phyloP scores from a whole-genome alignment of 2,888 invertebrate genomes.

The Drosophila prolongata region DNA sequence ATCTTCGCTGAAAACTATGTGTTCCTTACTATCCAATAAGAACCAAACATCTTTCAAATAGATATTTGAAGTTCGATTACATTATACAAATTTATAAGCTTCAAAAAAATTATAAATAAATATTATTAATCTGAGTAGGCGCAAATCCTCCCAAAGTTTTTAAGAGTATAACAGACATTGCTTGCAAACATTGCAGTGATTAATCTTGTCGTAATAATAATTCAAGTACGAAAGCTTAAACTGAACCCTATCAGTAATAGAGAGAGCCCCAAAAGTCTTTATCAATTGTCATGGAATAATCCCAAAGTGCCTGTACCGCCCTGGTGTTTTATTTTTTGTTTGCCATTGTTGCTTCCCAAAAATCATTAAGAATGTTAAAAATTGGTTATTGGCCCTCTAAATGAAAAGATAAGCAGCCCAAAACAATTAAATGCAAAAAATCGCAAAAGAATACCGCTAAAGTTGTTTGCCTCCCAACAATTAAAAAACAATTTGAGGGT shows the following conservation, averaged over 20 bases:
- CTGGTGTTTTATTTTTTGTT: not conserved
- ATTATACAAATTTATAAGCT: too few species aligned
- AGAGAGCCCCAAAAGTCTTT: not conserved
- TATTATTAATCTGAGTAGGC: too few species aligned
- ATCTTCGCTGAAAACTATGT: too few species aligned
- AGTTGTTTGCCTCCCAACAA: slow-evolving; percentile 1
- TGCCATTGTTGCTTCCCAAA: not conserved
- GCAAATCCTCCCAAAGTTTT: not conserved
- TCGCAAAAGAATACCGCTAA: not conserved
- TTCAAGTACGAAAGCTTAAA: slow-evolving; percentile 3
- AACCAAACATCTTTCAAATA: too few species aligned
- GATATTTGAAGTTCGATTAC: too few species aligned
- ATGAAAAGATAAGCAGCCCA: slow-evolving; percentile 17
- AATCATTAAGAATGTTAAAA: not conserved
- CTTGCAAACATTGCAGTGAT: slow-evolving; percentile 4
- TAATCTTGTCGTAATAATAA: slow-evolving; percentile 10
- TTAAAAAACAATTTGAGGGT: slow-evolving; percentile 20
- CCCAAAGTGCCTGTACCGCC: slow-evolving; percentile 18
- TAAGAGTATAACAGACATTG: not conserved
- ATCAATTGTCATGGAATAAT: slow-evolving; percentile 42
- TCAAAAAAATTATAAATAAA: too few species aligned
- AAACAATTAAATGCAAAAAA: slow-evolving; percentile 7
- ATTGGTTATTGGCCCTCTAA: slow-evolving; percentile 8
- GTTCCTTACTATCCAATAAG: too few species aligned
- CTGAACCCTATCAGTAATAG: slow-evolving; percentile 4